Conservation (phyloP, 2,113 vertebrate species). For the Rhea pennata region DNA sequence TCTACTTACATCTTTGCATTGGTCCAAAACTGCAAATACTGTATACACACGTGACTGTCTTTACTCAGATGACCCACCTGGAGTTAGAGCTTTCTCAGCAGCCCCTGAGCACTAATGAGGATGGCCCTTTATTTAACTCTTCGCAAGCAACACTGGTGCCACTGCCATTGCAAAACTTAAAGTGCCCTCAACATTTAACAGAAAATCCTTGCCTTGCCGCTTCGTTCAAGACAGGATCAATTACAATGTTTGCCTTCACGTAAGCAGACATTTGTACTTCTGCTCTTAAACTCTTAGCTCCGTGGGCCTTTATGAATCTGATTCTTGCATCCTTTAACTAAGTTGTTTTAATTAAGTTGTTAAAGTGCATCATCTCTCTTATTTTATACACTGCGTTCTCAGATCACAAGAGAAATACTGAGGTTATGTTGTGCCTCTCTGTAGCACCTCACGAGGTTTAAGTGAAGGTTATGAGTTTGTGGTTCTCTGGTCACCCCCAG, state of each 20-base stretch:
- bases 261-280: background rate
- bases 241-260: fast-evolving
- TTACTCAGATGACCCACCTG: background rate
- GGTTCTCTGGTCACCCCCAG: background rate
- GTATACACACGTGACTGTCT: no score
- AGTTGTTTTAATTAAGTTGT: fast-evolving
- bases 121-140: background rate
- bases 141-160: background rate
- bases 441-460: background rate
- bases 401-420: background rate
- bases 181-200: background rate
- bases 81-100: background rate
- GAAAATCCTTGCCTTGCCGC: background rate
- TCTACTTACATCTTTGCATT: background rate
- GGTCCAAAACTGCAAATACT: fast-evolving
- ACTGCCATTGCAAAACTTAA: background rate
- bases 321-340: background rate
- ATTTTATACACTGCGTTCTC: background rate
- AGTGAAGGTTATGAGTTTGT: background rate
- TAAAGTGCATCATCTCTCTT: background rate
- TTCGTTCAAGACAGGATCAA: background rate
- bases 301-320: background rate
- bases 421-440: background rate
- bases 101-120: background rate
- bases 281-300: background rate